phyloP scores from a whole-genome alignment of 2,888 invertebrate genomes.

The Podabrus alpinus region DNA sequence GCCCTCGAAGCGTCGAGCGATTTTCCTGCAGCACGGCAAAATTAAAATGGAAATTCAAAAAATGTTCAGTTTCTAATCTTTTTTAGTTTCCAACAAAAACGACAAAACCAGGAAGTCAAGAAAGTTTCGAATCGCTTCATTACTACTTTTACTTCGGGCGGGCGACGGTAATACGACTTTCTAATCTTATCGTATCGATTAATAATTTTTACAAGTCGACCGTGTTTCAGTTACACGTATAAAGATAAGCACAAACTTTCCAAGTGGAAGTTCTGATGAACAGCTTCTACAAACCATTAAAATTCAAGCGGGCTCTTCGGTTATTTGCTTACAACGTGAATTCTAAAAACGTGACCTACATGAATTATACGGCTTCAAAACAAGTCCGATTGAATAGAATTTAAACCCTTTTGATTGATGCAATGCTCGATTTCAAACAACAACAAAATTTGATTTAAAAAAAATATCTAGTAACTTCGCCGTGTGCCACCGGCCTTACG shows the following conservation, averaged over 20 bases:
- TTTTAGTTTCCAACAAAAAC: neutral
- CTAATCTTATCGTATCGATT: neutral
- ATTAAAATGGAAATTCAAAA: no score
- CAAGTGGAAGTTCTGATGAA: neutral
- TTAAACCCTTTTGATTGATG: no score
- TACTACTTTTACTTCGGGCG: neutral
- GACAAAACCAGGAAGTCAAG: neutral
- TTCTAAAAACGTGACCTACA: neutral
- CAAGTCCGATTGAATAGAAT: neutral
- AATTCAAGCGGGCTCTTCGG: neutral
- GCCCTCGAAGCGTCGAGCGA: no score
- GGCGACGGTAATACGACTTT: neutral
- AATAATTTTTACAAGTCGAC: neutral
- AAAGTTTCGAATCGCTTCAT: neutral
- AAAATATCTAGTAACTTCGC: no score
- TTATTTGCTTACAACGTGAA: neutral
- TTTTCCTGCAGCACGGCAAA: no score
- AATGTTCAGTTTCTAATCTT: neutral
- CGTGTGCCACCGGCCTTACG: neutral
- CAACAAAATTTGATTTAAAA: no score
- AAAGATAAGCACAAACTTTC: neutral
- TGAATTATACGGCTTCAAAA: neutral
- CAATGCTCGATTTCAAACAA: no score
- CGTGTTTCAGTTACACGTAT: neutral
- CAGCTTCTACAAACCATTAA: neutral